A percentile compares a stretch with the other conserved stretches of the same genome.
Evolutionary conservation across 92 coral and sea anemone genomes (phyloP).

Genomic region (Zoanthus sansibaricus): DNA sequence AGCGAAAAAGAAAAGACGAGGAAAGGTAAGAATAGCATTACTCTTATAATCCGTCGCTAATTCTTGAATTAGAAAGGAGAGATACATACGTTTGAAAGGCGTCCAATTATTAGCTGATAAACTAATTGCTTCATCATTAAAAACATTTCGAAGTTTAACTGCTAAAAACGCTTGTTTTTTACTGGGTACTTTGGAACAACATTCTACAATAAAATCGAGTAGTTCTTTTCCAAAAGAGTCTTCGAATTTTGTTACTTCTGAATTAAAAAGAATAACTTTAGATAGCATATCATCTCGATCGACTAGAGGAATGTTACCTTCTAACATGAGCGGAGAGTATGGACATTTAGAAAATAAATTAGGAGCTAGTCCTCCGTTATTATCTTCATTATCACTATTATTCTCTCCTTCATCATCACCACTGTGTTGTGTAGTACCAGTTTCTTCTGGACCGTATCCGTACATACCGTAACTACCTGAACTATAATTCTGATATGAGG

Average conservation of each 20-base stretch:
- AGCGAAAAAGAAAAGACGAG: conserved; percentile 3
- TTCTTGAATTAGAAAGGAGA: not conserved
- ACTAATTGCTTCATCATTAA: not conserved
- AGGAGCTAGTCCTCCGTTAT: not conserved
- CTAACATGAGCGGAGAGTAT: not conserved
- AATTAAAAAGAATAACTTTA: not conserved
- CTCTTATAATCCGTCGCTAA: not conserved
- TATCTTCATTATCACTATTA: not conserved
- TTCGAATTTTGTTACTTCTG: conserved; percentile 21
- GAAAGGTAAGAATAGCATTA: not conserved
- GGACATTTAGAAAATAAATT: not conserved
- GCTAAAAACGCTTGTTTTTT: conserved; percentile 6
- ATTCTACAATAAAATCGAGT: not conserved
- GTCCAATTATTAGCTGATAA: not conserved
- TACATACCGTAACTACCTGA: not conserved
- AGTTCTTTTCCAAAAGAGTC: conserved; percentile 9
- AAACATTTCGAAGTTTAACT: not conserved
- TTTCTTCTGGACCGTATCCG: not conserved
- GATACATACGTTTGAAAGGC: not conserved
- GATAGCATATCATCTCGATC: conserved; percentile 20
- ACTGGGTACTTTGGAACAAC: conserved; percentile 6
- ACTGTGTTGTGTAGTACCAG: not conserved
- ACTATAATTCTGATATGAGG: not conserved
- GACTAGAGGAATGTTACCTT: not conserved
- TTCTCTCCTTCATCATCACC: not conserved